Evolutionary conservation across 1,140 invertebrate genomes (phyloP), one percentile per base, ranked within the genome.

Genomic region (Drosophila nebulosa): DNA sequence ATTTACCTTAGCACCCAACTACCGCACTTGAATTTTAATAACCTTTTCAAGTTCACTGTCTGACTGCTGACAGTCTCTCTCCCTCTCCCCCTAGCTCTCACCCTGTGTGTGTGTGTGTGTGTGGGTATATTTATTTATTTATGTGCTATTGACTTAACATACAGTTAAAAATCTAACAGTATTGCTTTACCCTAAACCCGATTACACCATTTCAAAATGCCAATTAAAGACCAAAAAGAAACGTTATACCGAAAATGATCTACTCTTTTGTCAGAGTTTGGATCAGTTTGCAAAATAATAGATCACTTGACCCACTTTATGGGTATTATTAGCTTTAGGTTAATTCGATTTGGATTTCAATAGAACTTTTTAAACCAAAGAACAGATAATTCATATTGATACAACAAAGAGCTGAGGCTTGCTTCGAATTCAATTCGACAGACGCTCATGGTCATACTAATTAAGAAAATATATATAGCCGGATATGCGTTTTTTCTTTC

Each of bases 11-110:
- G 70, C 81, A 69, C 72, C 78, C 67, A 77, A 77, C 81, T 78
- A 67, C 81, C 77, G 77, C 81, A 86, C 81, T 88, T 86, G 78
- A 86, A 86, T 78, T 78, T 75, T 78, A 76, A 88, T 86, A 81
- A 86, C 69, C 78, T 78, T 69, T 80, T 88, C 81, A 86, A 86
- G 81, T 86, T 86, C 81, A 86, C 83, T 81, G 78, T 58, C 78
- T 84, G 61, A 46, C 16, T 51, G 24, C 9, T 56, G 12, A 51
- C 27, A 42, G n/a, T n/a, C 16, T 39, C 27, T 59, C 42, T 56
- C 26, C 39, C 42, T 81, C 56, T n/a, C n/a, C n/a, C n/a, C n/a
- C n/a, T n/a, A n/a, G n/a, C 27, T 59, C 42, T 56, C 26, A 35
- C 42, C 78, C 56, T 78, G 27, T 59, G 35, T 57, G 57, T 57